Base-by-base conservation (phyloP, 2,797 vertebrate species). In the Dendrocincla tyrannina region DNA sequence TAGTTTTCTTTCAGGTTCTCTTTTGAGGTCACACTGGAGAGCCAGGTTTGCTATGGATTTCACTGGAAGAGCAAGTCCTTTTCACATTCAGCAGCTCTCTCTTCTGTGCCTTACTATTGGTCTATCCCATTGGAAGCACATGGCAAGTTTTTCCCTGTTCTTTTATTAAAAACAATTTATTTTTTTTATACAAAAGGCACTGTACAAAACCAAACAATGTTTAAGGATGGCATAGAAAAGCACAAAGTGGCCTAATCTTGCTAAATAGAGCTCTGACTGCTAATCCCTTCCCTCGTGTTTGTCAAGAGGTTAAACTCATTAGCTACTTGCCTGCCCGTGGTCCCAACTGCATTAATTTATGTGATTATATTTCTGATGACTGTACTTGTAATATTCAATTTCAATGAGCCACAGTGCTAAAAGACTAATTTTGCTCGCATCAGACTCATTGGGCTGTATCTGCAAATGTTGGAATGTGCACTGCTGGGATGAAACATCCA, bases 241-340 rank as follows among this genome's bases (percentile, higher is more conserved):
- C 69, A 78, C 33, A 28, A 68, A 69, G 67, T 82, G 81, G 49
- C 53, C 84, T 92, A 47, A 94, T 88, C 80, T 85, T 82, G 70
- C 78, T 90, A 82, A 93, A 75, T 32, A 73, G 44, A 56, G 69
- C 68, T 82, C 70, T 74, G 75, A 17, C 59, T 83, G 53, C 50
- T 94, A 93, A 95, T 83, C 92, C 44, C 10, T 76, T 91, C 66
- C 81, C 79, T 52, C 3, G 4, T 47, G 42, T 35, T 88, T 96
- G 76, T 94, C 64, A 91, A 52, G 80, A 95, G 90, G 89, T 96
- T 96, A 95, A 91, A 94, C 60, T 88, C 93, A 94, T 97, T 93
- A 96, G 91, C 89, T 50, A 52, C 88, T 93, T 91, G 63, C 75
- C 73, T 82, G 73, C 73, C 72, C 7, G 0, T 60, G 37, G 60